Evolutionary conservation across 1,140 invertebrate species (phyloP), one percentile per base, ranked within the genome.

Genomic region (Drosophila dunni): DNA sequence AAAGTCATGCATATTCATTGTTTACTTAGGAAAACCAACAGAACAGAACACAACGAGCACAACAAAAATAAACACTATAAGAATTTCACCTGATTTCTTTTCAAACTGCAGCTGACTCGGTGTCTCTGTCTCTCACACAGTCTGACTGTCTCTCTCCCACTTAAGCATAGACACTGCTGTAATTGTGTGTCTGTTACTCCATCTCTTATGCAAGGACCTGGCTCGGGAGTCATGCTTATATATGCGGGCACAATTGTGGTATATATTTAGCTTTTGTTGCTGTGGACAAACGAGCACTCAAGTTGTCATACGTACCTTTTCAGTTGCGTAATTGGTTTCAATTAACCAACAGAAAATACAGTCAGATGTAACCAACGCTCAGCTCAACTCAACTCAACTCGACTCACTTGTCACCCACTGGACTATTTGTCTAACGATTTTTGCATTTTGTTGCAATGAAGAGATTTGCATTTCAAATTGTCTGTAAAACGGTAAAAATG

Each of bases 1-100:
- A 80, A 70, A 80, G 73, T 84, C 81, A 84, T 84, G 81, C 81
- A 84, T 84, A 84, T 84, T 84, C 81, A 84, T 84, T 84, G 81
- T 80, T 84, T 84, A 84, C 81, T 79, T 72, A 66, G 67, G 61
- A 38, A 75, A 71, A 57, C 72, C 50, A 69, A 62, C 71, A 42
- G 53, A 61, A 74, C 45, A 69, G 60, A 67, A 61, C 75, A 62
- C 74, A 54, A 53, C 60, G 33, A 64, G 57, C 56, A 53, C 34
- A 65, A 40, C 64, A 48, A 74, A 46, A 51, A 63, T 46, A 60
- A 64, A 38, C 53, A 56, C 44, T 56, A 61, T 46, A 64, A 64
- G 57, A 78, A 66, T 66, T 70, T 66, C 48, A 82, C 75, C 79
- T 82, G 79, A 81, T 81, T 81, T 81, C 61, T 69, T 79, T 64